Percentiles rank a stretch among this genome's conserved stretches.
Conservation (phyloP, 2,797 vertebrate species). For the Lutjanus campechanus region DNA sequence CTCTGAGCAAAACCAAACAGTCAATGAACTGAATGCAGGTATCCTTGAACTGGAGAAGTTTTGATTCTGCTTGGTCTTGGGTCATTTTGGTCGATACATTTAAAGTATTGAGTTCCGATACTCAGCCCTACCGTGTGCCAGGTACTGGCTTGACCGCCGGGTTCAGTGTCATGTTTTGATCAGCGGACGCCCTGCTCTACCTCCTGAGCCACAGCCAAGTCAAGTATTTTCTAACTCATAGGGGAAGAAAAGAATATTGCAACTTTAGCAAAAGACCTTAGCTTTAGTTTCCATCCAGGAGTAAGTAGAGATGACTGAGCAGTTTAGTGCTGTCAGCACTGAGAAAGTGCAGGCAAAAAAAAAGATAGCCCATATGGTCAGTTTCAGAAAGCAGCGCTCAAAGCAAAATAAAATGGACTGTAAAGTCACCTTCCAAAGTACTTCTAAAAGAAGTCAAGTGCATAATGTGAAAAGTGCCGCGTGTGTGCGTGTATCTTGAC, state of each 20-base stretch:
- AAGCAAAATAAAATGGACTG: constrained; percentile 70
- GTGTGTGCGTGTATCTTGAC: constrained; percentile 73
- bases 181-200: not conserved
- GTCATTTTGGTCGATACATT: too few relatives aligned
- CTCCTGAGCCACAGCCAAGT: not conserved
- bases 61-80: too few relatives aligned
- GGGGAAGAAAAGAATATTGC: not conserved
- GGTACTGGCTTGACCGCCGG: not conserved
- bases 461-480: constrained; percentile 69
- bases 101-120: too few relatives aligned
- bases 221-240: constrained; percentile 9
- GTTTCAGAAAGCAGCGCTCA: constrained; percentile 58
- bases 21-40: too few relatives aligned
- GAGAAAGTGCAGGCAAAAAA: constrained; percentile 28
- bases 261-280: constrained; percentile 25
- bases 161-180: not conserved
- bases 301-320: constrained; percentile 29
- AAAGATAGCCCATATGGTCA: constrained; percentile 59
- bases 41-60: too few relatives aligned
- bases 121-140: not conserved
- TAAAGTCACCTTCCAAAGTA: constrained; percentile 75
- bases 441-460: constrained; percentile 76
- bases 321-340: constrained; percentile 48
- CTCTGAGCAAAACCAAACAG: too few relatives aligned
- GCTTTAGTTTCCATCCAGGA: constrained; percentile 22